Percentiles rank a stretch among this genome's conserved stretches.
Conservation (phyloP, 2,888 invertebrate species). For the Heliconius ismenius region DNA sequence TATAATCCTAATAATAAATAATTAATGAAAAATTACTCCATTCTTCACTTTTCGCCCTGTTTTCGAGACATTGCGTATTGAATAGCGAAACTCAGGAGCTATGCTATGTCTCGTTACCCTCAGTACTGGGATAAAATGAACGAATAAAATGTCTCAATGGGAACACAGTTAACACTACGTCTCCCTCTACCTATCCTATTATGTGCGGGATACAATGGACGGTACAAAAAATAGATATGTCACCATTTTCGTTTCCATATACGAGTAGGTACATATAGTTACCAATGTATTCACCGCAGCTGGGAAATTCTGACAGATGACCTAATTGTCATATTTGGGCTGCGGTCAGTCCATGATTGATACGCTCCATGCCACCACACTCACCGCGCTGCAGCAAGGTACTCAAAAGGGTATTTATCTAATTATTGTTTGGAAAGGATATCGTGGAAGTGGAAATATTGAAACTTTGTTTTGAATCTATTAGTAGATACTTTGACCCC, state of each 20-base stretch:
- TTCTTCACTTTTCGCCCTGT: no score
- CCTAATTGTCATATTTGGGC: slow-evolving; percentile 35
- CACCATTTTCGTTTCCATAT: background rate
- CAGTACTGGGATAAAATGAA: no score
- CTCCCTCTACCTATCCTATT: no score
- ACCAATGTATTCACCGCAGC: slow-evolving; percentile 24
- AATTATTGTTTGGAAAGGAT: background rate
- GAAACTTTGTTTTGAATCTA: background rate
- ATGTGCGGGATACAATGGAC: no score
- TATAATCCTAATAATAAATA: no score
- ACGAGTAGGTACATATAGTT: background rate
- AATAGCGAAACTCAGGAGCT: no score
- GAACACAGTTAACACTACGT: no score
- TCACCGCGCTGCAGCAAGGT: slow-evolving; percentile 20
- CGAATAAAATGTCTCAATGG: no score
- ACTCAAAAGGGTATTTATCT: slow-evolving; percentile 3
- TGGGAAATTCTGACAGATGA: slow-evolving; percentile 30
- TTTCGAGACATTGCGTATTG: no score
- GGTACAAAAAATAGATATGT: background rate
- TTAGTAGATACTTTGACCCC: background rate
- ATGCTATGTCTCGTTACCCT: no score
- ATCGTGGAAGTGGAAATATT: no score
- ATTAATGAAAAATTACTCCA: no score
- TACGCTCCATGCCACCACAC: slow-evolving; percentile 24
- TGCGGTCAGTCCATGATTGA: slow-evolving; percentile 34